Evolutionary conservation across 2,888 invertebrate genomes (phyloP).

Genomic region (Platycheirus albimanus): DNA sequence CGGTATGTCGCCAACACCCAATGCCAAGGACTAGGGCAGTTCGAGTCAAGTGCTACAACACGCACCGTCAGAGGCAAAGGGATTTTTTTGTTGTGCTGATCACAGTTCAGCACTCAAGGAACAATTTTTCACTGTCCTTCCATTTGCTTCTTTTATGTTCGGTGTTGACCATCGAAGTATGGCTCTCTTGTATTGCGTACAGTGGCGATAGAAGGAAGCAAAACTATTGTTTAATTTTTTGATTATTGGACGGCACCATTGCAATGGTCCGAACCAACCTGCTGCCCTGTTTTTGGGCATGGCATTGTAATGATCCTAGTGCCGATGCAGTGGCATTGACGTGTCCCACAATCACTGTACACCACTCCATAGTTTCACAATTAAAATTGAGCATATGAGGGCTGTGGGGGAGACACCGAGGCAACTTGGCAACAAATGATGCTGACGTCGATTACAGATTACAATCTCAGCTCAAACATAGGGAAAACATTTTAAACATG

Average conservation of each 20-base stretch:
- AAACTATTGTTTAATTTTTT: no score
- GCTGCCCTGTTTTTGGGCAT: no score
- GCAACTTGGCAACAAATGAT: background rate
- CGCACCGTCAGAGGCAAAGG: background rate
- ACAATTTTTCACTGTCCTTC: slow-evolving; percentile 67
- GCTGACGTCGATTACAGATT: slow-evolving; percentile 21
- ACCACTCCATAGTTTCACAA: slow-evolving; percentile 38
- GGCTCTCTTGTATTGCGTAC: no score
- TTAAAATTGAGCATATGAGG: slow-evolving; percentile 7
- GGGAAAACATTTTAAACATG: slow-evolving; percentile 65
- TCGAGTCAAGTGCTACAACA: slow-evolving; percentile 47
- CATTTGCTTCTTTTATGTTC: slow-evolving; percentile 40
- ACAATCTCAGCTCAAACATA: background rate
- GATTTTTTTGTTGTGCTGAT: slow-evolving; percentile 11
- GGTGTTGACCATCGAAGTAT: no score
- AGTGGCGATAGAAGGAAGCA: no score
- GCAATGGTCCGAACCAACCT: no score
- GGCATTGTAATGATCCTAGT: no score
- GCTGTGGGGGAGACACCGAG: background rate
- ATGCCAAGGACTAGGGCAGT: slow-evolving; percentile 62
- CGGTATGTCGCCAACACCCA: slow-evolving; percentile 13
- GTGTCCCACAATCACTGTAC: no score
- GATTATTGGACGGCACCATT: no score
- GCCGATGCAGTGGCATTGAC: no score
- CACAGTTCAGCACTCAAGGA: slow-evolving; percentile 51